Evolutionary conservation across 2,888 invertebrate species (phyloP).

Genomic region (Masnerella sp.): DNA sequence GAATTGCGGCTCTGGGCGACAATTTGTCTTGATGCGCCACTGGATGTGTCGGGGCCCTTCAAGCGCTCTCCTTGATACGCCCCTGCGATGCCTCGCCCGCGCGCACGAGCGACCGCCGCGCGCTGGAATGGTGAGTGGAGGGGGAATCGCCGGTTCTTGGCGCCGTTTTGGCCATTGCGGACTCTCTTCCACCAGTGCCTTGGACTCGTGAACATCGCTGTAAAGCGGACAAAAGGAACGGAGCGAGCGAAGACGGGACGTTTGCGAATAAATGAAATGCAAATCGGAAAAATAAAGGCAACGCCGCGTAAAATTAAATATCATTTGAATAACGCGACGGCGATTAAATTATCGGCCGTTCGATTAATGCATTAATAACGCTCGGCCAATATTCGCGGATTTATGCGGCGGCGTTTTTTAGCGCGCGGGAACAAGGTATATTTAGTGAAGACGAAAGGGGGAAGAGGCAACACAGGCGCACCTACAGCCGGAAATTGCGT

Average conservation of each 20-base stretch:
- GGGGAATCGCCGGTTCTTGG: too few relatives aligned
- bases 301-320: conserved; percentile 76
- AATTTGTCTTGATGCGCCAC: too few relatives aligned
- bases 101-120: too few relatives aligned
- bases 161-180: too few relatives aligned
- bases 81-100: too few relatives aligned
- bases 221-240: conserved; percentile 44
- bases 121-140: too few relatives aligned
- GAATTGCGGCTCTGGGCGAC: too few relatives aligned
- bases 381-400: conserved; percentile 16
- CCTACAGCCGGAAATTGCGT: conserved; percentile 75
- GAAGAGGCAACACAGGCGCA: conserved; percentile 58
- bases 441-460: conserved; percentile 72
- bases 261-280: conserved; percentile 74
- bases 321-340: conserved; percentile 73
- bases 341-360: conserved; percentile 73
- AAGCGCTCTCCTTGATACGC: too few relatives aligned
- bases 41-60: too few relatives aligned
- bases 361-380: conserved; percentile 70
- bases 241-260: conserved; percentile 62
- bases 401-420: conserved; percentile 24
- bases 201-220: background rate
- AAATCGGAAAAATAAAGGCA: conserved; percentile 74
- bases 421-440: conserved; percentile 67
- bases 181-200: too few relatives aligned